Conservation (phyloP, 2,797 vertebrate genomes). For the Tenualosa thibaudeaui region DNA sequence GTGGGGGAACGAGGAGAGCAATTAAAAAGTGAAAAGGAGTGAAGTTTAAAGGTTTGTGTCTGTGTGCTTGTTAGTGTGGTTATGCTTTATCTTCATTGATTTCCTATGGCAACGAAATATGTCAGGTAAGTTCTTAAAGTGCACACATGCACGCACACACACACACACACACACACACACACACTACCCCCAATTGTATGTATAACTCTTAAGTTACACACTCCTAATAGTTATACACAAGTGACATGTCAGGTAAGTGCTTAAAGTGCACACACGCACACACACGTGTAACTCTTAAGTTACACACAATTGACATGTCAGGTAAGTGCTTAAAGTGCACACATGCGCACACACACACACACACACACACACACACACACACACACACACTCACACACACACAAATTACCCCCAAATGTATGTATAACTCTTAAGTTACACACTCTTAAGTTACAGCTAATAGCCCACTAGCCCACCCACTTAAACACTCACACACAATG, state of each 20-base stretch:
- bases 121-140: not conserved
- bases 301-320: not conserved
- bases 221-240: too few relatives aligned
- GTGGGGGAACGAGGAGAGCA: not conserved
- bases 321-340: not conserved
- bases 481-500: not conserved
- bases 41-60: not conserved
- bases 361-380: constrained; percentile 14
- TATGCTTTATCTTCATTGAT: constrained; percentile 4
- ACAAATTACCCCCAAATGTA: not conserved
- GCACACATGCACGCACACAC: constrained; percentile 1
- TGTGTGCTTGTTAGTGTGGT: not conserved
- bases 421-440: not conserved
- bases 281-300: not conserved
- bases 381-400: constrained; percentile 1
- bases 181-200: not conserved
- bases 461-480: not conserved
- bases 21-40: not conserved
- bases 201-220: not conserved
- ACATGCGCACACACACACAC: constrained; percentile 3
- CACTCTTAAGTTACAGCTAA: too few relatives aligned
- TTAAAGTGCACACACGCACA: not conserved
- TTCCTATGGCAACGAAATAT: not conserved
- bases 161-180: constrained; percentile 7
- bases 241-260: not conserved